Evolutionary conservation across 2,888 invertebrate genomes (phyloP), one percentile per base, ranked within the genome.

Genomic region (Xylota segnis): DNA sequence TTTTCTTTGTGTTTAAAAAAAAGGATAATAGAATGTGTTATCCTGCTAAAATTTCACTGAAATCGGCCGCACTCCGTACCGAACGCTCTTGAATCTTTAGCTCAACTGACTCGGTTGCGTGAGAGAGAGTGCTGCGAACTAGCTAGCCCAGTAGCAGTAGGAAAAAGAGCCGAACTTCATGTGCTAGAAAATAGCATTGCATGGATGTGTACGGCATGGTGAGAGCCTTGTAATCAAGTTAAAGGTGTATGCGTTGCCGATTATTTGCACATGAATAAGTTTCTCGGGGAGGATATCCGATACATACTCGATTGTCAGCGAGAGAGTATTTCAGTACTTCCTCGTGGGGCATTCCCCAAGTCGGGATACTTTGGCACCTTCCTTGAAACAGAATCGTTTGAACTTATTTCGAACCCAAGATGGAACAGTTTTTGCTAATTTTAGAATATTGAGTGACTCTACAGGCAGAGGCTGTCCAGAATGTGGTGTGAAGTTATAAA

Each of bases 1-100:
- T 23, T 65, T n/a, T 61, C 40, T 43, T 76, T 68, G 45, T 32
- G 54, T 14, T 40, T 16, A 34, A 37, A 54, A 56, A 70, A 74
- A 63, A 52, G 50, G 37, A 58, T 52, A 52, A 14, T 71, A n/a
- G 75, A 70, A 63, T 70, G 23, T 29, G 34, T 54, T 71, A 75
- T 75, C 52, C 27, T 84, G 77, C 70, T 77, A 82, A 78, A 74
- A 66, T 16, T 52, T 72, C 54, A 87, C 72, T 52, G 45, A 79
- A 75, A 87, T 78, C 81, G 61, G 40, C 79, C 84, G 82, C 87
- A 89, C 87, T 88, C 65, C 72, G 88, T 87, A 89, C 90, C 90
- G 90, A 88, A 89, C 90, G 89, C 91, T 90, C 89, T 90, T 89
- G 90, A 89, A 90, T 91, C 90, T 90, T 90, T 90, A 90, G 90